Conservation (phyloP, 2,888 invertebrate species). For the Drosophila testacea region DNA sequence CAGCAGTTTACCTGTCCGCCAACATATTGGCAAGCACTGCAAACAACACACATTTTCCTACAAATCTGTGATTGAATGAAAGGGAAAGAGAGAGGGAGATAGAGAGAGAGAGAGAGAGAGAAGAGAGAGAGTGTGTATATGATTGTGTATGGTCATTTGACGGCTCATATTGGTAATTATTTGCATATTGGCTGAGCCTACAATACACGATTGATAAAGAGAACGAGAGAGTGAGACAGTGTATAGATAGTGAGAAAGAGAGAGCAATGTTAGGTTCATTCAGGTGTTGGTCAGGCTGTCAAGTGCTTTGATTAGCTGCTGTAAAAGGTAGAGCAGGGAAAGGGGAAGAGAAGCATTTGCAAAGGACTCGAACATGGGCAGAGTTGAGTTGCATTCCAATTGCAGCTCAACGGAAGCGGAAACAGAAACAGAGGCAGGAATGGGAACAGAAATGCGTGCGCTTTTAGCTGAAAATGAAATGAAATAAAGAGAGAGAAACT, state of each 20-base stretch:
- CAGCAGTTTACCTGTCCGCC: constrained; percentile 51
- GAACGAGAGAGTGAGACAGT: too few relatives aligned
- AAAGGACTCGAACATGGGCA: background rate
- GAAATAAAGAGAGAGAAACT: constrained; percentile 34
- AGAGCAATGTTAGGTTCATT: constrained; percentile 5
- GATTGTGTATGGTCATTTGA: constrained; percentile 55
- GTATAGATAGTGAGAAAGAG: background rate
- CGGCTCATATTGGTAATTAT: constrained; percentile 76
- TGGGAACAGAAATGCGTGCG: constrained; percentile 42
- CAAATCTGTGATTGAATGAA: constrained; percentile 11
- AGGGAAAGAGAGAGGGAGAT: background rate
- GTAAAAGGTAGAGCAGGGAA: background rate
- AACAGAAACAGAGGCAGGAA: constrained; percentile 9
- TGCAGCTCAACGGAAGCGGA: constrained; percentile 25
- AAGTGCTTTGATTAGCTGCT: constrained; percentile 60
- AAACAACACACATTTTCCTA: constrained; percentile 47
- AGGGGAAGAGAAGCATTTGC: background rate
- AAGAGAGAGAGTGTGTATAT: constrained; percentile 20
- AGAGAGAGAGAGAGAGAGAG: background rate
- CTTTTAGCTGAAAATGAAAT: constrained; percentile 63
- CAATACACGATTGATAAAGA: background rate
- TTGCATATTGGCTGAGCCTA: constrained; percentile 55
- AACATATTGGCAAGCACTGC: constrained; percentile 67
- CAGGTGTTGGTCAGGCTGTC: constrained; percentile 37
- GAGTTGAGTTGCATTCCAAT: constrained; percentile 42